Percentiles rank a stretch among this genome's conserved stretches.
These are phyloP conservation scores for Calcarius lapponicus DNA, from an alignment of 2,797 vertebrate species.

Conservation along the genomic window DNA sequence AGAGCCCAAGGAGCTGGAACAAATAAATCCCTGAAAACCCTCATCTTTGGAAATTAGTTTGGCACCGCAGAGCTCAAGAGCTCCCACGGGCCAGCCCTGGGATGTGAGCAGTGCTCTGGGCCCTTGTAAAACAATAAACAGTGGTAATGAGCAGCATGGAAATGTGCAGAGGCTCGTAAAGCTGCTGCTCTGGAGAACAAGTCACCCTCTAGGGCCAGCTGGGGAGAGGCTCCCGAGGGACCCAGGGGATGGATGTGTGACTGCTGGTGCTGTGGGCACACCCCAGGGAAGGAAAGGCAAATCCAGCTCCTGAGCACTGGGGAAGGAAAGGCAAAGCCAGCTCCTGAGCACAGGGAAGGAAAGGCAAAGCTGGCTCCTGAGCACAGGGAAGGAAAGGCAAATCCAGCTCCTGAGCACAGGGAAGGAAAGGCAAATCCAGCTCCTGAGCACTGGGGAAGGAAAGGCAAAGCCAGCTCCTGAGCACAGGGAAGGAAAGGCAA, in stretches of 20 bases:
- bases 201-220: not conserved
- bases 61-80: not conserved
- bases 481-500: not conserved
- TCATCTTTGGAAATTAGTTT: not conserved
- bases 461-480: not conserved
- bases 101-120: not conserved
- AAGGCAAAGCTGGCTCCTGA: not conserved
- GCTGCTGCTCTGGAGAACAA: not conserved
- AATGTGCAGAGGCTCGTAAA: not conserved
- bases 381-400: not conserved
- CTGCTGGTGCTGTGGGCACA: too few species aligned
- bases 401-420: too few species aligned
- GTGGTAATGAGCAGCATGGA: not conserved
- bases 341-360: too few species aligned
- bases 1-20: not conserved
- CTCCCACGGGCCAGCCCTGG: not conserved
- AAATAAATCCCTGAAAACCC: not conserved
- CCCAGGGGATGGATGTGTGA: fast-evolving
- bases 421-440: too few species aligned
- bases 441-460: too few species aligned
- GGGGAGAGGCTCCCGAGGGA: not conserved
- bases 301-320: not conserved
- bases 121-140: not conserved
- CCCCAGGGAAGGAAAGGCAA: not conserved
- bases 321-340: too few species aligned